phyloP scores from a whole-genome alignment of 1,140 invertebrate species.

The Drosophila yakuba region DNA sequence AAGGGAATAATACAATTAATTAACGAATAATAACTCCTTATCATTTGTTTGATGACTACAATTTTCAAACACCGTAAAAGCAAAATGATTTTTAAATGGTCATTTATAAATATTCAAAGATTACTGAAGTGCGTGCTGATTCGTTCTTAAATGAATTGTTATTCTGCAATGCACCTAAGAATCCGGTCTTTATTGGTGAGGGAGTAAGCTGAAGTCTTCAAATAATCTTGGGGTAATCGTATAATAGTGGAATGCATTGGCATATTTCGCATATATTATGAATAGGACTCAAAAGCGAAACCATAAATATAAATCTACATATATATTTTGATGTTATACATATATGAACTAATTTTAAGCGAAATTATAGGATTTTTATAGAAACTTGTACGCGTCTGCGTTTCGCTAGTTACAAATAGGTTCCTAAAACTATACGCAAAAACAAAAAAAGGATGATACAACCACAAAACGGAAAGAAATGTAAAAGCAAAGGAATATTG shows the following conservation, averaged over 20 bases:
- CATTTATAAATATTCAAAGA: not conserved
- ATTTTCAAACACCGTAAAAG: conserved; percentile 16
- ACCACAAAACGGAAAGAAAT: conserved; percentile 45
- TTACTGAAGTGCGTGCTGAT: conserved; percentile 6
- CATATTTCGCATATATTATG: conserved; percentile 26
- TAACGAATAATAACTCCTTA: conserved; percentile 18
- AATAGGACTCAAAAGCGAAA: conserved; percentile 27
- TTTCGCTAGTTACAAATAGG: conserved; percentile 80
- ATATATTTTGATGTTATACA: conserved; percentile 77
- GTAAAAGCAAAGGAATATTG: conserved; percentile 52
- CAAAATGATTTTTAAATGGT: not conserved
- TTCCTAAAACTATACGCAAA: conserved; percentile 62
- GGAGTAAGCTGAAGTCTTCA: conserved; percentile 17
- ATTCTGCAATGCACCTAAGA: not conserved
- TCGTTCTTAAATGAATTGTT: conserved; percentile 6
- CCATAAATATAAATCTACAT: conserved; percentile 39
- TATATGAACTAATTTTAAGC: conserved; percentile 78
- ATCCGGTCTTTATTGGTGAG: not conserved
- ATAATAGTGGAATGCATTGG: conserved; percentile 37
- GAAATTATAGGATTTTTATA: conserved; percentile 74
- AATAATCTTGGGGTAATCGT: conserved; percentile 33
- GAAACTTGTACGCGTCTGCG: conserved; percentile 64
- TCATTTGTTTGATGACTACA: conserved; percentile 1
- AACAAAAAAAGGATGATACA: conserved; percentile 17
- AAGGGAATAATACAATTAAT: conserved; percentile 35